phyloP scores from a whole-genome alignment of 2,113 vertebrate genomes.

The Melanocharis versteri region DNA sequence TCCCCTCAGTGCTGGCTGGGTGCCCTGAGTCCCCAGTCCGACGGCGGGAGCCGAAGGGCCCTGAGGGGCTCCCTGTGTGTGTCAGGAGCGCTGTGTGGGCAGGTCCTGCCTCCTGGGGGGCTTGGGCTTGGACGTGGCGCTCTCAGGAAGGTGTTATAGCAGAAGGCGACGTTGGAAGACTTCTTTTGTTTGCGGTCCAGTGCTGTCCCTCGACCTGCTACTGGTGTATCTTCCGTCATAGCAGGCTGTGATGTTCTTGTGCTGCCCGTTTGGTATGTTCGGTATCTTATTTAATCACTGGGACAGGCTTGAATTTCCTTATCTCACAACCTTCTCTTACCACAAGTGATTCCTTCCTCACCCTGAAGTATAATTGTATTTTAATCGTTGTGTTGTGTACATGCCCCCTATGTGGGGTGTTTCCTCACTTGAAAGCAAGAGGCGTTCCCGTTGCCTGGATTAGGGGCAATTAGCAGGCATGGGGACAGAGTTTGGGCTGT shows the following conservation, averaged over 20 bases:
- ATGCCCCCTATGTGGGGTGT: background rate
- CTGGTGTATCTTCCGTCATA: background rate
- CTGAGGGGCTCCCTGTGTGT: accelerated
- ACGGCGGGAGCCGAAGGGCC: background rate
- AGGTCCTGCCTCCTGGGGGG: background rate
- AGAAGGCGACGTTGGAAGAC: accelerated
- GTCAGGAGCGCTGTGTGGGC: background rate
- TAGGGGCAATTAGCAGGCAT: background rate
- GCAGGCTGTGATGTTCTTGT: background rate
- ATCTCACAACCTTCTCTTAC: background rate
- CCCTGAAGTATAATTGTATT: background rate
- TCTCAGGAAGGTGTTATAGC: too few species aligned
- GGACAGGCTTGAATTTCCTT: background rate
- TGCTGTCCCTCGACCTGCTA: background rate
- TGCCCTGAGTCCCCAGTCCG: background rate
- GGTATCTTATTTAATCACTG: background rate
- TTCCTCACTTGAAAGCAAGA: background rate
- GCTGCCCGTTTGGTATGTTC: background rate
- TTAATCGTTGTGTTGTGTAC: background rate
- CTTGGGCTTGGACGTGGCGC: background rate
- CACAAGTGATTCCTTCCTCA: background rate
- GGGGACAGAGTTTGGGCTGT: background rate
- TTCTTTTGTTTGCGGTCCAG: background rate
- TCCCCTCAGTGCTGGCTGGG: background rate
- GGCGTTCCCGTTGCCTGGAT: background rate